These are phyloP conservation scores for Apamea monoglypha DNA, from an alignment of 2,888 invertebrate genomes.

Conservation along the genomic window DNA sequence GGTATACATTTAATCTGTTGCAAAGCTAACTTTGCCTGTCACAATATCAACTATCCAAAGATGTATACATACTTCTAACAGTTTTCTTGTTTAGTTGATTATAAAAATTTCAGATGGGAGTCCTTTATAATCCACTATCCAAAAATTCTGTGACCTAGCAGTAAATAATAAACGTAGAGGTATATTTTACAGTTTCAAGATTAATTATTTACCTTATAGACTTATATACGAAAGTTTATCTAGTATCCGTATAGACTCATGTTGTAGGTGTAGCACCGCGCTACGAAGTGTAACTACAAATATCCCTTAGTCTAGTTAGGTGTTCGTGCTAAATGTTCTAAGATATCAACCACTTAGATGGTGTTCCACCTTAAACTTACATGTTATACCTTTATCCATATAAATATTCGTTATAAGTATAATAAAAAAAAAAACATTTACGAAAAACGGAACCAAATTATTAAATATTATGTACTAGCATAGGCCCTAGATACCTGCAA, in stretches of 20 bases:
- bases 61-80: neutral
- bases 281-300: slow-evolving; percentile 26
- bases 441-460: slow-evolving; percentile 76
- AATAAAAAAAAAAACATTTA: slow-evolving; percentile 61
- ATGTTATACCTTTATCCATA: slow-evolving; percentile 50
- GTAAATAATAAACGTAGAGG: slow-evolving; percentile 4
- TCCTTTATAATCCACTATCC: neutral
- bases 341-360: slow-evolving; percentile 51
- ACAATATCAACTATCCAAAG: neutral
- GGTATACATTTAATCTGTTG: neutral
- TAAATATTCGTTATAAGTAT: slow-evolving; percentile 55
- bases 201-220: slow-evolving; percentile 29
- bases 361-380: slow-evolving; percentile 44
- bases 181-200: slow-evolving; percentile 37
- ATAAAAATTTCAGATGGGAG: neutral
- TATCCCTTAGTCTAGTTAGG: slow-evolving; percentile 51
- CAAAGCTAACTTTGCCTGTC: neutral
- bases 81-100: neutral
- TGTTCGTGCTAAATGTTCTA: slow-evolving; percentile 60
- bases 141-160: slow-evolving; percentile 8
- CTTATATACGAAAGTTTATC: slow-evolving; percentile 28
- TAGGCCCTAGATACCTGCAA: slow-evolving; percentile 75
- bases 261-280: slow-evolving; percentile 33
- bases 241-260: slow-evolving; percentile 48
- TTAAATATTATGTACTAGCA: slow-evolving; percentile 66